Evolutionary conservation across 2,113 vertebrate genomes (phyloP).

Genomic region (Pelodiscus sinensis): DNA sequence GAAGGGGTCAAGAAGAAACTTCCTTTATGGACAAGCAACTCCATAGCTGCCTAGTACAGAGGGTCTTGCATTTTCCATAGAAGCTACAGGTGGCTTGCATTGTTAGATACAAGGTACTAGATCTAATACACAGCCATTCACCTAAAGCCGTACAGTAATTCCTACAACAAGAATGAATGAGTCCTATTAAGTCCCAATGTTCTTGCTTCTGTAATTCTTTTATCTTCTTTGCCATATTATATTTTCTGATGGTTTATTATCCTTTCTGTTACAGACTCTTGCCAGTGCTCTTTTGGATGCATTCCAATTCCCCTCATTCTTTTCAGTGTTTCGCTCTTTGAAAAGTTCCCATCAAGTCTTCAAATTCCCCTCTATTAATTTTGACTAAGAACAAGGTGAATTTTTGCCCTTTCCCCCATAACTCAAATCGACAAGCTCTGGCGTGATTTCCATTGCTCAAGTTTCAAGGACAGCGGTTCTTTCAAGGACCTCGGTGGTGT

Average conservation of each 20-base stretch:
- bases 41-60: not conserved
- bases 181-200: not conserved
- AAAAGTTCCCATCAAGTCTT: conserved; percentile 13
- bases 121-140: not conserved
- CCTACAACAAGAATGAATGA: not conserved
- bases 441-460: conserved; percentile 3
- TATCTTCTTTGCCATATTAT: not conserved
- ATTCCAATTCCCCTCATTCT: not conserved
- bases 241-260: conserved; percentile 2
- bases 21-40: not conserved
- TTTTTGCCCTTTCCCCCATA: not conserved
- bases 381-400: conserved; percentile 38
- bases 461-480: not conserved
- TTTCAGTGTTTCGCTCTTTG: not conserved
- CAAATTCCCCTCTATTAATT: conserved; percentile 37
- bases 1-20: not conserved
- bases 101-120: not conserved
- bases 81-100: not conserved
- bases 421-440: not conserved
- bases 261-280: not conserved
- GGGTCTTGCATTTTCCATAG: not conserved
- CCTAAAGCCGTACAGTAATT: not conserved
- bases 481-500: not conserved
- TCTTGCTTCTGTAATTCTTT: not conserved
- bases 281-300: not conserved